Percentiles rank a stretch among this genome's conserved stretches.
phyloP scores from a whole-genome alignment of 2,113 vertebrate species.

The Pelusios castaneus region DNA sequence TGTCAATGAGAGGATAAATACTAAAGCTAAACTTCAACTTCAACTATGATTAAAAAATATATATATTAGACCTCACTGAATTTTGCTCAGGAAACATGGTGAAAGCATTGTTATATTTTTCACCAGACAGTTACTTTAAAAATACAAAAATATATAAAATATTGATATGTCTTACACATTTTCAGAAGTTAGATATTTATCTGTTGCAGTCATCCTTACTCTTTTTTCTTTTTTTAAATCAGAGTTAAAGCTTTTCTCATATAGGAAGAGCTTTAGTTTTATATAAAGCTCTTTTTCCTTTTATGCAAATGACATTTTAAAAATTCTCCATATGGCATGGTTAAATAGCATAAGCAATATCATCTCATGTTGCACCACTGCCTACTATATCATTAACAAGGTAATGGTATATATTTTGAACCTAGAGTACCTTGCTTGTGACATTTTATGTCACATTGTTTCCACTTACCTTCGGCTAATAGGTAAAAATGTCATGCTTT shows the following conservation, averaged over 20 bases:
- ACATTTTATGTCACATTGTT: conserved; percentile 39
- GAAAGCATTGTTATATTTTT: background rate
- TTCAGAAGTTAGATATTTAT: background rate
- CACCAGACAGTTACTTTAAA: background rate
- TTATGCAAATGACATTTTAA: background rate
- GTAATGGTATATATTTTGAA: conserved; percentile 22
- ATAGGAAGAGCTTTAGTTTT: background rate
- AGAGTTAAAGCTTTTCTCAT: background rate
- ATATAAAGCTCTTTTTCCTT: background rate
- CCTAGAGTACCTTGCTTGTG: background rate
- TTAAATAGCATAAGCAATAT: background rate
- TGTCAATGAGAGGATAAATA: conserved; percentile 28
- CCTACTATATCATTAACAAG: background rate
- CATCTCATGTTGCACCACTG: background rate
- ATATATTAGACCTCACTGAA: background rate
- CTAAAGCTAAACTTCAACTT: conserved; percentile 25
- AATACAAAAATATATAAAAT: background rate
- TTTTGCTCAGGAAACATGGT: background rate
- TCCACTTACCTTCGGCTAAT: conserved; percentile 6
- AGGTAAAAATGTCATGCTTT: conserved; percentile 39
- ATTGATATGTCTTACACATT: background rate
- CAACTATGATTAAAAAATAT: too few relatives aligned
- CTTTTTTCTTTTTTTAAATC: background rate
- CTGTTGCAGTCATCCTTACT: background rate
- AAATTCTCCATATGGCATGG: background rate